Evolutionary conservation across 1,140 invertebrate genomes (phyloP), one percentile per base, ranked within the genome.

Genomic region (Caenorhabditis latens): DNA sequence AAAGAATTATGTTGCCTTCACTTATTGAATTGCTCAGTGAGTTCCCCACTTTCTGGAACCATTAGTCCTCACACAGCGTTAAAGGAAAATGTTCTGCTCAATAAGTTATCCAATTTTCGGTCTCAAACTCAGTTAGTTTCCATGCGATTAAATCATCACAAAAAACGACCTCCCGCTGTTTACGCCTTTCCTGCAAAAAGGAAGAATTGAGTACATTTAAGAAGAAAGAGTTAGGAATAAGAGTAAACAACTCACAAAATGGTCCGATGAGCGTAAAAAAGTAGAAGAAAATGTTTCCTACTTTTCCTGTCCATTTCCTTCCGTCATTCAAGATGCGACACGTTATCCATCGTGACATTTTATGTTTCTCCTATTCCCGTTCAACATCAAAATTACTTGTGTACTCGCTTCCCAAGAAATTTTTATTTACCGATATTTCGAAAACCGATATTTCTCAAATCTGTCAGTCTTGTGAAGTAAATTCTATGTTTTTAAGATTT

Each of bases 111-210:
- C 63, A 65, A 65, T 32, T 40, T 42, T 9, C 16, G 32, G 9
- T 65, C 8, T 5, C 24, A 24, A 40, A 13, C 16, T 65, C 63
- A 40, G 21, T 71, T 71, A 71, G 46, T 79, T 50, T 79, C 46
- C 71, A n/a, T 50, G 21, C n/a, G 71, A 79, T 8, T 50, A 50
- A 79, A 24, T n/a, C 21, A 5, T 43, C 9, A 21, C 5, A 24
- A 79, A 42, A 79, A 50, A 63, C 21, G 42, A 79, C 43, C 71
- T 79, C 46, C 71, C 21, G 71, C 71, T 79, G 71, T 79, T 79
- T 79, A 79, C 40, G 24, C 24, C 43, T 21, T 46, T 71, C 32
- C 32, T 32, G 32, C 14, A 46, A 63, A 63, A 40, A 40, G 61
- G 13, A 83, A 2, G 32, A 83, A 5, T 13, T 55, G 82, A 21